Evolutionary conservation across 1,140 invertebrate species (phyloP), one percentile per base, ranked within the genome.

Genomic region (Eubasilissa regina): DNA sequence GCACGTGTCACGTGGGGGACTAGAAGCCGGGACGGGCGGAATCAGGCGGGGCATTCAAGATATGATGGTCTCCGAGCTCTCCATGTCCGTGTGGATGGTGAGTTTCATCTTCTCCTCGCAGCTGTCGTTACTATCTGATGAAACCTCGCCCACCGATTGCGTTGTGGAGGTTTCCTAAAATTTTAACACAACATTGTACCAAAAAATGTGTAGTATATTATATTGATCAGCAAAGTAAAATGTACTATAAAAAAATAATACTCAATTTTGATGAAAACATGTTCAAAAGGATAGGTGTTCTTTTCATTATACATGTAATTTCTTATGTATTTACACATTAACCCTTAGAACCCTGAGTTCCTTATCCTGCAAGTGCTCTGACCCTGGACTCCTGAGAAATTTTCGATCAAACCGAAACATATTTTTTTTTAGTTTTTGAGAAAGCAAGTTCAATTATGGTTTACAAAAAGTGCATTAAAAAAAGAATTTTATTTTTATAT

Each of bases 31-130:
- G 48, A 21, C 9, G n/a, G 17, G 17, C 45, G 17, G 48, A 15
- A 10, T 11, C 17, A 53, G 35, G 13, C 15, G 21, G 51, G 70
- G 25, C 53, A 21, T 48, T 70, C 35, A 74, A 3, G 80, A 77
- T n/a, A 81, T 79, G 12, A 82, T 75, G 9, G 73, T 25, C 58
- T 89, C 87, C 7, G 85, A 84, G 12, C 81, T 82, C 21, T 87
- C 86, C 0, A 83, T 83, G 0, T 87, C 85, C 0, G 84, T 84
- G 73, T 88, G 87, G 19, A 89, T 87, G 15, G 88, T 89, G 7
- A 89, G 81, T 85, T 88, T 89, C 87, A 89, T 88, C 72, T 89
- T 89, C 66, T 89, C 88, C 44, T 89, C 88, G 55, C 87, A 87
- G 53, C 87, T 88, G 81, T 89, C 89, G 43, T 88, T 87, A 3